phyloP scores from a whole-genome alignment of 2,797 vertebrate species.

The Spondyliosoma cantharus region DNA sequence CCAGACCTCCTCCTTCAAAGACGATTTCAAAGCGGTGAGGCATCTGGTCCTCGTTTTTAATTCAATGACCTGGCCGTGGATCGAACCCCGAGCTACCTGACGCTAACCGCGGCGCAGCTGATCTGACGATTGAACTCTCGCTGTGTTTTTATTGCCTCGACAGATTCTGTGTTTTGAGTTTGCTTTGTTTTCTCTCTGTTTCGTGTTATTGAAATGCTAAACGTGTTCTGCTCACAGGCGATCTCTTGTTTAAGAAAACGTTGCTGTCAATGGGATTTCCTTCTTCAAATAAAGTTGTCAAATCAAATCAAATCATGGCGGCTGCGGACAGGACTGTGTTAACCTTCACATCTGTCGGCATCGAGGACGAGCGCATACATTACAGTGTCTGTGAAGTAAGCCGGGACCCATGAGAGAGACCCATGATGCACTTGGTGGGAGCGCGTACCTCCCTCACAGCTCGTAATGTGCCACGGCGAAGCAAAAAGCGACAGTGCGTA shows the following conservation, averaged over 20 bases:
- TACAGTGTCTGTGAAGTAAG: slow-evolving; percentile 16
- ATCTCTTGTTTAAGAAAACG: slow-evolving; percentile 30
- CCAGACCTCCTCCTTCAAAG: slow-evolving; percentile 13
- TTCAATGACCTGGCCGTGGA: slow-evolving; percentile 30
- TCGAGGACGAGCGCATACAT: slow-evolving; percentile 1
- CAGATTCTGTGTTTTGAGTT: slow-evolving; percentile 23
- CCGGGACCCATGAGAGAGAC: not conserved
- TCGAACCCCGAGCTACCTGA: slow-evolving; percentile 40
- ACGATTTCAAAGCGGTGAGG: slow-evolving; percentile 21
- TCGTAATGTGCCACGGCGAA: slow-evolving; percentile 43
- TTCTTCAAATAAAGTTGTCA: slow-evolving; percentile 60
- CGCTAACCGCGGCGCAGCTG: slow-evolving; percentile 12
- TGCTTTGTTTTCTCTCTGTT: slow-evolving; percentile 34
- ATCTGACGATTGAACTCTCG: slow-evolving; percentile 17
- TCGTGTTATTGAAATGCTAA: slow-evolving; percentile 35
- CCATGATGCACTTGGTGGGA: slow-evolving; percentile 35
- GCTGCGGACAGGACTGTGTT: not conserved
- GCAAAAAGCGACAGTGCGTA: slow-evolving; percentile 29
- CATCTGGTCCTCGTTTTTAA: slow-evolving; percentile 64
- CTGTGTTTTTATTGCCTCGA: slow-evolving; percentile 46
- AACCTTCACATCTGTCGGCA: slow-evolving; percentile 1
- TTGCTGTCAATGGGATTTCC: slow-evolving; percentile 40
- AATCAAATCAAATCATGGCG: slow-evolving; percentile 38
- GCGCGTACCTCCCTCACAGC: slow-evolving; percentile 55
- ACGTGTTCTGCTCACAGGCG: slow-evolving; percentile 5